Evolutionary conservation across 2,888 invertebrate genomes (phyloP), one percentile per base, ranked within the genome.

Genomic region (Iselma pallidipennis): DNA sequence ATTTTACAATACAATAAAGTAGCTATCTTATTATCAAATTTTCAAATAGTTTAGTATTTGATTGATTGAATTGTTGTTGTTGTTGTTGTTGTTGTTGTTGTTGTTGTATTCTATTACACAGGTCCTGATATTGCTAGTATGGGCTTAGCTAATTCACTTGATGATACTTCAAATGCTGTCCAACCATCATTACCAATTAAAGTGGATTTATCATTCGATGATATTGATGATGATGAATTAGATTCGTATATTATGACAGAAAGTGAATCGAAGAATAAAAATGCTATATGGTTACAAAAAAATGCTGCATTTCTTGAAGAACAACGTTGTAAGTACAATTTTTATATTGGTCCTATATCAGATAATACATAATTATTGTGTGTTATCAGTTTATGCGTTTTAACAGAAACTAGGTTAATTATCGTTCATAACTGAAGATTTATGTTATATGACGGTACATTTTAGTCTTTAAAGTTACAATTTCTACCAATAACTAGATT

Each of bases 151-250:
- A 83, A 84, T 48, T 83, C 83, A 9, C 81, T 85, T 61, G 83
- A 84, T 31, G 85, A 86, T 52, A 74, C 83, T 1, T 73, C 76
- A 23, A 75, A 82, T 76, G 63, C 71, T 66, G 5, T 69, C 10
- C 67, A 71, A 55, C 68, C 71, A 14, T 48, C 65, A 9, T 66
- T 65, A 21, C 66, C 71, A 9, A 57, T 70, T 7, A 63, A 69
- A 2, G 70, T 74, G 1, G 91, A 92, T 68, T 81, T 94, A 14
- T 85, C 89, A 67, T 82, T 94, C 42, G 89, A 88, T 45, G 89
- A 88, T 37, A 86, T 95, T 52, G 95, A 98, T 74, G 98, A 98
- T 74, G 90, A 89, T 4, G 98, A 98, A 83, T 85, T 98, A 50
- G 91, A 93, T 76, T 88, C 89, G 12, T 92, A 96, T 73, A 92